phyloP scores from a whole-genome alignment of 23 tunicate genomes.

The Botrylloides violaceus region DNA sequence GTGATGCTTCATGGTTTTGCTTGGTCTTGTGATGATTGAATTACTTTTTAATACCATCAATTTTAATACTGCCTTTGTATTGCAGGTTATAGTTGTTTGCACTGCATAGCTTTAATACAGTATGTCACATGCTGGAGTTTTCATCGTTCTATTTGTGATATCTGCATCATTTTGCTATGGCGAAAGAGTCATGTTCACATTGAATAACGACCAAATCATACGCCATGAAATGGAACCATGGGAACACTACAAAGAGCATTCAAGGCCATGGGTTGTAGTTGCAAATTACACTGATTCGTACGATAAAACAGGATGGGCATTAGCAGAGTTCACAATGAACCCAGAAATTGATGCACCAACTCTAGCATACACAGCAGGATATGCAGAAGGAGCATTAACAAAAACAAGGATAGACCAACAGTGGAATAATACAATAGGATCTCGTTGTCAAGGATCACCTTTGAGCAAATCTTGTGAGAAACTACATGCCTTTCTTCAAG shows the following conservation, averaged over 20 bases:
- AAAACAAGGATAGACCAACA: constrained; percentile 9
- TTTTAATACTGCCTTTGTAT: no score
- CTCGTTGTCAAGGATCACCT: constrained; percentile 12
- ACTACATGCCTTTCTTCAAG: constrained; percentile 5
- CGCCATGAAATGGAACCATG: not conserved
- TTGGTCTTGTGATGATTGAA: no score
- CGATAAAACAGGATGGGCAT: constrained; percentile 13
- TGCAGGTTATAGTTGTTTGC: no score
- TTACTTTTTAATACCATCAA: no score
- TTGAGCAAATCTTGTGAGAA: constrained; percentile 21
- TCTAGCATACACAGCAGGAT: constrained; percentile 48
- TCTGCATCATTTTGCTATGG: not conserved
- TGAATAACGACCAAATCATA: not conserved
- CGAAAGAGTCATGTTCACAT: not conserved
- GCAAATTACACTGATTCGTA: constrained; percentile 1
- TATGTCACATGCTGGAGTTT: no score
- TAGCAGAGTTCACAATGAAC: constrained; percentile 1
- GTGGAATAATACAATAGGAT: constrained; percentile 21
- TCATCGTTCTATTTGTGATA: no score
- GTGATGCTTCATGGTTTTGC: no score
- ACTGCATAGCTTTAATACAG: no score
- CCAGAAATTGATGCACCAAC: constrained; percentile 7
- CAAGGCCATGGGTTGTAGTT: constrained; percentile 13
- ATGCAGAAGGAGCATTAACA: constrained; percentile 36
- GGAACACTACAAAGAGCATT: not conserved